Evolutionary conservation across 2,113 vertebrate genomes (phyloP).

Genomic region (Poeciliopsis prolifica): DNA sequence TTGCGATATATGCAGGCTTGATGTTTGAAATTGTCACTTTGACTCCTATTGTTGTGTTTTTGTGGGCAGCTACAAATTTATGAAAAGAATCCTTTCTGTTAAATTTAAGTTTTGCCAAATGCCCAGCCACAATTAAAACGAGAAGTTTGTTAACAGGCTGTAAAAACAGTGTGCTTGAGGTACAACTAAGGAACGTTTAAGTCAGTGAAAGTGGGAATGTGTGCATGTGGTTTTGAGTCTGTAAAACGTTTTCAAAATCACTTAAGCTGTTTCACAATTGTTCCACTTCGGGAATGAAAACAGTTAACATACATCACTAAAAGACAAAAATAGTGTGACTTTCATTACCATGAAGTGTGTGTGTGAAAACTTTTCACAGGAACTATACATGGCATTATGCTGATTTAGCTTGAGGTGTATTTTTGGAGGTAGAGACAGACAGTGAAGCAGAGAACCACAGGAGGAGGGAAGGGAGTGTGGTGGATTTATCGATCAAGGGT

Average conservation of each 20-base stretch:
- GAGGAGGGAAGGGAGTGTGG: constrained; percentile 46
- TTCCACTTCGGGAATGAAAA: neutral
- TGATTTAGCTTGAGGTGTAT: constrained; percentile 66
- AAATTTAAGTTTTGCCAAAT: neutral
- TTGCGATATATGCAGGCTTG: too few species aligned
- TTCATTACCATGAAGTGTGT: neutral
- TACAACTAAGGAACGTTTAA: neutral
- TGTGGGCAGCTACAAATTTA: neutral
- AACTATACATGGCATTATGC: constrained; percentile 74
- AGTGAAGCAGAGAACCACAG: constrained; percentile 37
- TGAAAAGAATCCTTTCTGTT: neutral
- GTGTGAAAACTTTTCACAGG: neutral
- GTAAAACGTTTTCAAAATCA: neutral
- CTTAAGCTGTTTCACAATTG: neutral
- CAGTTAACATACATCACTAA: neutral
- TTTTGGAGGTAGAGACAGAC: constrained; percentile 45
- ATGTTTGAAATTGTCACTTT: too few species aligned
- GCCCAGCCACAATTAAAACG: neutral
- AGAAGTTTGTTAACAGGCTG: too few species aligned
- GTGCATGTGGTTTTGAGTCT: neutral
- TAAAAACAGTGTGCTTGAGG: neutral
- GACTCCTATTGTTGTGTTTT: neutral
- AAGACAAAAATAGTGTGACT: neutral
- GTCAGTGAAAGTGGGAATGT: neutral
- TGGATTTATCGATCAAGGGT: constrained; percentile 78